A percentile compares a stretch with the other conserved stretches of the same genome.
phyloP scores from a whole-genome alignment of 37 sponge, comb jelly and placozoan genomes.

The Haliclona indistincta region DNA sequence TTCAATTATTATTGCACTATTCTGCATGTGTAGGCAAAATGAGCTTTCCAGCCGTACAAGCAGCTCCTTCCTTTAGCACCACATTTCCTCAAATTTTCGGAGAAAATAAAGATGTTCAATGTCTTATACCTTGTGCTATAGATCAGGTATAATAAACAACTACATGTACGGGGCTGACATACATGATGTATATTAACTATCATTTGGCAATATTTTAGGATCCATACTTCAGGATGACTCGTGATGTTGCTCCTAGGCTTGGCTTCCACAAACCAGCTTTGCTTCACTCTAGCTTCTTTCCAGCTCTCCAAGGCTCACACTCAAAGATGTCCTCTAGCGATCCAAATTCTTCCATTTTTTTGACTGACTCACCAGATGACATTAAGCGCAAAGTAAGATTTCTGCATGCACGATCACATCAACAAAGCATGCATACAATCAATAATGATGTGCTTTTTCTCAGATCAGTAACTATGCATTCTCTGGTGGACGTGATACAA shows the following conservation, averaged over 20 bases:
- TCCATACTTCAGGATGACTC: constrained; percentile 93
- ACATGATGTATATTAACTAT: no score
- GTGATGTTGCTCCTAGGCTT: constrained; percentile 86
- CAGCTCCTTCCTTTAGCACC: constrained; percentile 83
- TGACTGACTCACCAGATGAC: constrained; percentile 74
- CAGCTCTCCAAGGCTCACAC: constrained; percentile 87
- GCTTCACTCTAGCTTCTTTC: constrained; percentile 87
- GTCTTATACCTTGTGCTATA: constrained; percentile 93
- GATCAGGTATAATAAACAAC: constrained; percentile 74
- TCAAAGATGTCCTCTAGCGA: constrained; percentile 92
- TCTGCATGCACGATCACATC: no score
- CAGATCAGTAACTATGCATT: constrained; percentile 97
- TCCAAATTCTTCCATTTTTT: constrained; percentile 77
- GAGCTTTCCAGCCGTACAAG: constrained; percentile 90
- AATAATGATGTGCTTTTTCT: no score
- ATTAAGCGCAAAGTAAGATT: constrained; percentile 86
- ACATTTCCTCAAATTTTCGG: constrained; percentile 92
- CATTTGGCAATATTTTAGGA: constrained; percentile 46
- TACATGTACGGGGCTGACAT: no score
- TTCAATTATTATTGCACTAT: not conserved
- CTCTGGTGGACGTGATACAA: constrained; percentile 92
- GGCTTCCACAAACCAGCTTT: constrained; percentile 80
- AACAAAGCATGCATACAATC: no score
- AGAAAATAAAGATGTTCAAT: constrained; percentile 55
- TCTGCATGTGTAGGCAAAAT: constrained; percentile 53